phyloP scores from a whole-genome alignment of 2,888 invertebrate species.

The Lithophane socia region DNA sequence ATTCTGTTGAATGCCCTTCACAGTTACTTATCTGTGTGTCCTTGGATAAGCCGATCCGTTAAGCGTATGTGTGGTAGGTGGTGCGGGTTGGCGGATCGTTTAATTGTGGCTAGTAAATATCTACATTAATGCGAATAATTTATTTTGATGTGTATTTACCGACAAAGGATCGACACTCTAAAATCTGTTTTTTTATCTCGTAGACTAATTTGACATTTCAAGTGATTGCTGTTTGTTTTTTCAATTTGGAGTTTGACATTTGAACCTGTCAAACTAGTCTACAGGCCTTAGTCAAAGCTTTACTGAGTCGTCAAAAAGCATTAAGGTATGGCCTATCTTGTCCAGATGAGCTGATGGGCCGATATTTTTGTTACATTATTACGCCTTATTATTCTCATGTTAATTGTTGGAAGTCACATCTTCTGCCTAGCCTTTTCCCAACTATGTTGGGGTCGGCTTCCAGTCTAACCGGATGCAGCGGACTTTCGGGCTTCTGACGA shows the following conservation, averaged over 20 bases:
- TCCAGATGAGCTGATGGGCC: too few species aligned
- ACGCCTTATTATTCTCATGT: neutral
- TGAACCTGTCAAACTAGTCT: too few species aligned
- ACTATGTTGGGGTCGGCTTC: too few species aligned
- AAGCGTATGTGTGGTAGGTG: constrained; percentile 32
- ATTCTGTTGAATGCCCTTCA: constrained; percentile 61
- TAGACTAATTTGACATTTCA: too few species aligned
- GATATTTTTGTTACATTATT: neutral
- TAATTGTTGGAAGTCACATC: too few species aligned
- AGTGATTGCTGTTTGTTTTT: too few species aligned
- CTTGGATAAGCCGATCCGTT: constrained; percentile 47
- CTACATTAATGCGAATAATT: constrained; percentile 11
- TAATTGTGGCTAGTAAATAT: constrained; percentile 21
- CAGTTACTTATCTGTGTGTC: constrained; percentile 55
- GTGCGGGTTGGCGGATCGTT: constrained; percentile 1
- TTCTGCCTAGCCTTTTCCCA: too few species aligned
- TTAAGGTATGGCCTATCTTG: neutral
- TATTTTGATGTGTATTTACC: neutral
- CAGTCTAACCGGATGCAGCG: too few species aligned
- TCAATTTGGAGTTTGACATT: too few species aligned
- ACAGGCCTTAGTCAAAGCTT: neutral
- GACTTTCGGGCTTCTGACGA: too few species aligned
- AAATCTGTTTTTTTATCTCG: too few species aligned
- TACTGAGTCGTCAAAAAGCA: neutral
- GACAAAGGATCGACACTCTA: neutral